Base-by-base conservation (phyloP, 2,113 vertebrate genomes). In the Lipophrys pholis region DNA sequence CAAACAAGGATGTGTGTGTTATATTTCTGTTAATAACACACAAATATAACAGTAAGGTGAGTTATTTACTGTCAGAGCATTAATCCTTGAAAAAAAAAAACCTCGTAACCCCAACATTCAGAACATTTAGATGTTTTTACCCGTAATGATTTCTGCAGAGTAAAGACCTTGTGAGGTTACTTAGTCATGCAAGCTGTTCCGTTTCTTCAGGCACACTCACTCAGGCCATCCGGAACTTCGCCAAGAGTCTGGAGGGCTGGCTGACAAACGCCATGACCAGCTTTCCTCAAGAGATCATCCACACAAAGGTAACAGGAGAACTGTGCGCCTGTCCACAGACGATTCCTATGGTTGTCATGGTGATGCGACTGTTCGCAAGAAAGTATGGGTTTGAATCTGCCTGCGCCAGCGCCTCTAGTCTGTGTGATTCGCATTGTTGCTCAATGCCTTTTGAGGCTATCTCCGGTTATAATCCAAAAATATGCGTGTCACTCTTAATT, bases 221-320 rank as follows among this genome's bases (percentile, higher is more conserved):
- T 0, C 98, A 99, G 89, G 97, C 97, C 0, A 99, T 99, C 63
- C 93, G 98, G 4, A 99, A 99, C 76, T 99, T 99, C 62, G 98
- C 98, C 85, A 99, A 99, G 93, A 98, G 97, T 73, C 81, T 99
- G 87, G 98, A 99, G 79, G 95, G 96, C 35, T 99, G 97, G 98
- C 84, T 99, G 87, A 96, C 96, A 0, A 96, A 94, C 0, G 97
- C 98, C 60, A 99, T 99, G 97, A 95, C 87, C 6, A 97, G 94
- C 80, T 99, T 97, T 53, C 98, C 97, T 0, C 95, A 96, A 0
- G 95, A 97, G 81, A 93, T 97, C 1, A 85, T 99, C 69, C 96
- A 97, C 88, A 96, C 96, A 57, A 99, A 99, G 97, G 98, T 99
- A 87, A 63, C 6, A 17, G 43, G 14, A 45, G 3, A 12, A 45